Conservation (phyloP, 2,113 vertebrate species). For the Scopus umbretta region DNA sequence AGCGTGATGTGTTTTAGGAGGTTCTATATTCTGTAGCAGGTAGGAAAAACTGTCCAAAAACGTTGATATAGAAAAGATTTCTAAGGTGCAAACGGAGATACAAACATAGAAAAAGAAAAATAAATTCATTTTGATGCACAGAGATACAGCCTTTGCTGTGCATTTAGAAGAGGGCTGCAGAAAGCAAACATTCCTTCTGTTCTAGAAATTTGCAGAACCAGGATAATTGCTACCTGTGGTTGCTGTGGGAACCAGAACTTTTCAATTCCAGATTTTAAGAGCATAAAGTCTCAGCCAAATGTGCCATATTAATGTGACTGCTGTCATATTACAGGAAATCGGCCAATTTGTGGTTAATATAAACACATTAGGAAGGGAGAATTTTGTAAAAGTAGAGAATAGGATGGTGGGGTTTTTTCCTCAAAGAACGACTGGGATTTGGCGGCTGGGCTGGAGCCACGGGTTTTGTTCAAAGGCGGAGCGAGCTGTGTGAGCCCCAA, state of each 20-base stretch:
- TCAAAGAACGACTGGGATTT: neutral
- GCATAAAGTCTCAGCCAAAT: slow-evolving; percentile 10
- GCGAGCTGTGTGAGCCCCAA: neutral
- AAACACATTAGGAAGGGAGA: neutral
- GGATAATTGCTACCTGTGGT: slow-evolving; percentile 64
- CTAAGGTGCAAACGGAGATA: neutral
- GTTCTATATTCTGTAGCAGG: neutral
- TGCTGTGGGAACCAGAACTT: slow-evolving; percentile 69
- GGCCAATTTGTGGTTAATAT: neutral
- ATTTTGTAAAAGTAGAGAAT: neutral
- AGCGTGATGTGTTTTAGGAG: neutral
- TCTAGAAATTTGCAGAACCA: slow-evolving; percentile 35
- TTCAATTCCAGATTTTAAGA: slow-evolving; percentile 24
- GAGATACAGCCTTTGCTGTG: neutral
- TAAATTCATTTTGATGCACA: neutral
- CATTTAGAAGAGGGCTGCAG: neutral
- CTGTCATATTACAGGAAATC: neutral
- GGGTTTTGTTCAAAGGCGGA: neutral
- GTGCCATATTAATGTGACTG: neutral
- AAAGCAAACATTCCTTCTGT: neutral
- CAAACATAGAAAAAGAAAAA: neutral
- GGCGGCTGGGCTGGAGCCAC: neutral
- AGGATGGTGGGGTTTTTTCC: neutral
- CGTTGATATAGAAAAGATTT: neutral
- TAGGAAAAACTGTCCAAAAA: neutral